Conservation (phyloP, 2,113 vertebrate genomes). For the Mastomys natalensis region DNA sequence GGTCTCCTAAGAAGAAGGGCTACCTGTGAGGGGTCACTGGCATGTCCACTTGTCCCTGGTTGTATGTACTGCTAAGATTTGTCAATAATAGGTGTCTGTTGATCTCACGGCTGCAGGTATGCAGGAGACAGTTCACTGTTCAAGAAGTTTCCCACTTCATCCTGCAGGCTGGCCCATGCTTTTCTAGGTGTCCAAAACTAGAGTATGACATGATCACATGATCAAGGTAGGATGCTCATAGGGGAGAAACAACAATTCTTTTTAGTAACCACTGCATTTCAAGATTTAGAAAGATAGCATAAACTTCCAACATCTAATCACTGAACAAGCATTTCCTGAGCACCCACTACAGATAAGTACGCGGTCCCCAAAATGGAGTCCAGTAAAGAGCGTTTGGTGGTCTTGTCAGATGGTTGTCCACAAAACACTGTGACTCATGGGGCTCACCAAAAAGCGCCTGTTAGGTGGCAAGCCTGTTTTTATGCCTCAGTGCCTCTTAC, state of each 20-base stretch:
- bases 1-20: neutral
- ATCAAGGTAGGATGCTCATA: neutral
- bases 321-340: slow-evolving; percentile 13
- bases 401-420: slow-evolving; percentile 23
- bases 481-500: neutral
- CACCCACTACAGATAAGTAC: neutral
- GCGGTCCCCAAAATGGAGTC: neutral
- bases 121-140: neutral
- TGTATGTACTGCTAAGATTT: neutral
- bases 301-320: neutral
- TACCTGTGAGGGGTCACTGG: neutral
- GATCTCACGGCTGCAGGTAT: neutral
- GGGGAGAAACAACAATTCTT: neutral
- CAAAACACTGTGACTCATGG: neutral
- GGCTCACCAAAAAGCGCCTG: neutral
- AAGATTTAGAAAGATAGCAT: slow-evolving; percentile 23
- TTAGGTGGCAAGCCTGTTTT: neutral
- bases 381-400: neutral
- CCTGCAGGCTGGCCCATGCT: neutral
- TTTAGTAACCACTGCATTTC: neutral
- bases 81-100: neutral
- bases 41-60: neutral
- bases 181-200: neutral
- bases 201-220: neutral
- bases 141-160: neutral